Evolutionary conservation across 2,888 invertebrate genomes (phyloP).

Genomic region (Pachliopta kotzebuea): DNA sequence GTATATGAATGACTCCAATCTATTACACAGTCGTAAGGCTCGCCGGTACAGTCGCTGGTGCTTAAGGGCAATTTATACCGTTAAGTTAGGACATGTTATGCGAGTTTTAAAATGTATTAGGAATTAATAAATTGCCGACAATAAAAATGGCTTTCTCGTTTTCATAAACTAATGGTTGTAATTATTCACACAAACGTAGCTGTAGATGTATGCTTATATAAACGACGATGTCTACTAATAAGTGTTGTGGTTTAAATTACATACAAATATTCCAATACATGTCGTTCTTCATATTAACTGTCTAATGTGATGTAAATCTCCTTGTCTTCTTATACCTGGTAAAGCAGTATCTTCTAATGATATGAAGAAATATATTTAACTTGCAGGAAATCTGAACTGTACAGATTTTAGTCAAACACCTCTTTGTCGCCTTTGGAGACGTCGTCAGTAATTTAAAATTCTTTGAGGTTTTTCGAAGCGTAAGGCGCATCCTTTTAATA

Average conservation of each 20-base stretch:
- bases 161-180: not conserved
- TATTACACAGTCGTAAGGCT: conserved; percentile 20
- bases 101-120: conserved; percentile 12
- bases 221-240: no score
- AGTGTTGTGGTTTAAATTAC: no score
- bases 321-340: no score
- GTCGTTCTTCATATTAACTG: no score
- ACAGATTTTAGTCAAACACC: no score
- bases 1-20: conserved; percentile 25
- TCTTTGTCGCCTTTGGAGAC: not conserved
- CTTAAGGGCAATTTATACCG: conserved; percentile 20
- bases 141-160: conserved; percentile 4
- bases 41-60: conserved; percentile 14
- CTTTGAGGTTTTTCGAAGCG: not conserved
- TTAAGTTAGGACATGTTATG: conserved; percentile 4
- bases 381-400: no score
- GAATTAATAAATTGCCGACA: conserved; percentile 5
- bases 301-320: no score
- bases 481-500: not conserved
- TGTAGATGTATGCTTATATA: not conserved
- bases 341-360: no score
- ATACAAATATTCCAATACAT: no score
- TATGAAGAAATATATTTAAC: no score
- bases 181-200: not conserved
- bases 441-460: not conserved